Percentiles rank a stretch among this genome's conserved stretches.
phyloP scores from a whole-genome alignment of 1,140 invertebrate genomes.

The Trigoniulus corallinus region DNA sequence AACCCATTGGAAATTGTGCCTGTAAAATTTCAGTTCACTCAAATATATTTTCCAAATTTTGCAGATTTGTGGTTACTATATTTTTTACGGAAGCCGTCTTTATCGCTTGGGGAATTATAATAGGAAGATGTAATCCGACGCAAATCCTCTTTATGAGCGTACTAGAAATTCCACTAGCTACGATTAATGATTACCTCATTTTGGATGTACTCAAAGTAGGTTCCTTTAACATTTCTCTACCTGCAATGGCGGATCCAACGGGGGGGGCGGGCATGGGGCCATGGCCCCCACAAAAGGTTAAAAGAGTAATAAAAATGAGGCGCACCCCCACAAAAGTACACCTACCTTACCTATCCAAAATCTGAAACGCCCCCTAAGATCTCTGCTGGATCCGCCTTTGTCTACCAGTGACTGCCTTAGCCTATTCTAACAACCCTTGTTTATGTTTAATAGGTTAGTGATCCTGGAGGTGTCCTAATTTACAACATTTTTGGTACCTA shows the following conservation, averaged over 20 bases:
- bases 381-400: no score
- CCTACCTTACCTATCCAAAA: no score
- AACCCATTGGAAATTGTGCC: no score
- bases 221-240: no score
- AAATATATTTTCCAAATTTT: slow-evolving; percentile 2
- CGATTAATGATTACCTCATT: slow-evolving; percentile 61
- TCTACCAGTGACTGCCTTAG: background rate
- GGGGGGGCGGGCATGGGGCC: no score
- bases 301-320: no score
- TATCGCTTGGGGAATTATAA: slow-evolving; percentile 78
- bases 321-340: no score
- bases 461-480: background rate
- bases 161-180: slow-evolving; percentile 60
- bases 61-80: slow-evolving; percentile 61
- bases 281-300: no score
- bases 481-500: background rate
- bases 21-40: no score
- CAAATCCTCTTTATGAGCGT: slow-evolving; percentile 72
- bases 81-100: slow-evolving; percentile 73
- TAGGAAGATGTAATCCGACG: slow-evolving; percentile 67
- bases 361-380: no score
- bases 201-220: slow-evolving; percentile 53
- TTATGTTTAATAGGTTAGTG: background rate
- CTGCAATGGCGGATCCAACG: no score
- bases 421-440: background rate